phyloP scores from a whole-genome alignment of 2,888 invertebrate genomes.

The Taenaris catops region DNA sequence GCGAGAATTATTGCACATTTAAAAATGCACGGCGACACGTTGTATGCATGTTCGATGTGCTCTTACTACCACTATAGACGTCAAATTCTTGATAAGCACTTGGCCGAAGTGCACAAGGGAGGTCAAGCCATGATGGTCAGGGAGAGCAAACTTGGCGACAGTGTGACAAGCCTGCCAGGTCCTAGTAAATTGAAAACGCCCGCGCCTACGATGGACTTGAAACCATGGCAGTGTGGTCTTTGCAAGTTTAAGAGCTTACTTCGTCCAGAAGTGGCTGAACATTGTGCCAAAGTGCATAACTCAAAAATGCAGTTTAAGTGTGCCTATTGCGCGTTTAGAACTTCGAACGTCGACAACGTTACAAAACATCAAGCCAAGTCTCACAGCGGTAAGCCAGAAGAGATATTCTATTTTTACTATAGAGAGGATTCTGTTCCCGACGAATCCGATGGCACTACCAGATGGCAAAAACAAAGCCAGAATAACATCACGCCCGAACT shows the following conservation, averaged over 20 bases:
- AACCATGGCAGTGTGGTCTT: constrained; percentile 85
- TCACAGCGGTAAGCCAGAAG: constrained; percentile 65
- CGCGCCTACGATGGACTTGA: constrained; percentile 70
- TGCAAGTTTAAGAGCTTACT: constrained; percentile 82
- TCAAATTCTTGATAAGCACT: constrained; percentile 83
- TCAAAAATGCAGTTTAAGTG: constrained; percentile 86
- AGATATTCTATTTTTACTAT: constrained; percentile 76
- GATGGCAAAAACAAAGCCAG: constrained; percentile 55
- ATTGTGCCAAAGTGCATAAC: constrained; percentile 80
- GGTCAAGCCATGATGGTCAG: constrained; percentile 56
- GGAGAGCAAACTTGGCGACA: constrained; percentile 26
- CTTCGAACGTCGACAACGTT: constrained; percentile 75
- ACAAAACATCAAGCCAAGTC: constrained; percentile 80
- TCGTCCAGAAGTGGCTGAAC: constrained; percentile 80
- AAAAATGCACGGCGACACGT: constrained; percentile 85
- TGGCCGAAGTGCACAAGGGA: constrained; percentile 80
- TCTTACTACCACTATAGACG: constrained; percentile 82
- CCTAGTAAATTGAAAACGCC: constrained; percentile 15
- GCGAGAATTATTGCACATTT: constrained; percentile 86
- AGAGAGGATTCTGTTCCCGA: constrained; percentile 55
- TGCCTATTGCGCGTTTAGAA: constrained; percentile 80
- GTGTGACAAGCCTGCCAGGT: constrained; percentile 35
- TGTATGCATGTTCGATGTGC: constrained; percentile 88
- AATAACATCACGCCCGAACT: constrained; percentile 28
- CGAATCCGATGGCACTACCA: constrained; percentile 44